A percentile compares a stretch with the other conserved stretches of the same genome.
These are phyloP conservation scores for Brenthis daphne DNA, from an alignment of 2,888 invertebrate species.

Conservation along the genomic window DNA sequence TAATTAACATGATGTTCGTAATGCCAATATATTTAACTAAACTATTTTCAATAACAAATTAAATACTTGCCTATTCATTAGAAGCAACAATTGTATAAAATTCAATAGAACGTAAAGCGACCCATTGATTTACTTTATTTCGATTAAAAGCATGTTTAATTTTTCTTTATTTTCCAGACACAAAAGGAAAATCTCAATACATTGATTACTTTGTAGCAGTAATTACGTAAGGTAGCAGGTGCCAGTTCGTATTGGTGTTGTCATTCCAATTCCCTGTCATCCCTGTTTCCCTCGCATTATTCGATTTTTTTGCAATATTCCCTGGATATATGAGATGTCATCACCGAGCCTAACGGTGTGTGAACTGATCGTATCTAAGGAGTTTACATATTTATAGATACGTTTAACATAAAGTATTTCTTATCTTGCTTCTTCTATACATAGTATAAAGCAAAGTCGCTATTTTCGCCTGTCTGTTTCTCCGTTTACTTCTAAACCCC, in stretches of 20 bases:
- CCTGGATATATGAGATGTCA: conserved; percentile 57
- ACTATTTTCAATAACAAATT: too few relatives aligned
- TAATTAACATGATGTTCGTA: too few relatives aligned
- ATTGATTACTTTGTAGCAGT: conserved; percentile 27
- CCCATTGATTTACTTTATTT: conserved; percentile 1
- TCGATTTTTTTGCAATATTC: conserved; percentile 73
- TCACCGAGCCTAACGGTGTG: conserved; percentile 26
- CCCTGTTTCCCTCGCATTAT: conserved; percentile 53
- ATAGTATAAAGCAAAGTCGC: too few relatives aligned
- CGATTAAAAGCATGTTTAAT: conserved; percentile 1
- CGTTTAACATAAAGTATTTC: background rate
- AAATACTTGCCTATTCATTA: too few relatives aligned
- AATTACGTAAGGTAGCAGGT: conserved; percentile 29
- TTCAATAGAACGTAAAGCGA: background rate
- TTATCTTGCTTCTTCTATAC: background rate
- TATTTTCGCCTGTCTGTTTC: too few relatives aligned
- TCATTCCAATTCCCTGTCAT: conserved; percentile 68
- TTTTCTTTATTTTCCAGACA: conserved; percentile 6
- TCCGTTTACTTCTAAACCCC: too few relatives aligned
- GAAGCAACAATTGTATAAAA: background rate
- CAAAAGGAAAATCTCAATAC: conserved; percentile 19
- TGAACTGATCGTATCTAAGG: conserved; percentile 13
- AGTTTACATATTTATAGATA: background rate
- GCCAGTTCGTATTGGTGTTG: conserved; percentile 54
- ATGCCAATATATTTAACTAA: too few relatives aligned